Evolutionary conservation across 2,113 vertebrate species (phyloP).

Genomic region (Aegotheles bennettii): DNA sequence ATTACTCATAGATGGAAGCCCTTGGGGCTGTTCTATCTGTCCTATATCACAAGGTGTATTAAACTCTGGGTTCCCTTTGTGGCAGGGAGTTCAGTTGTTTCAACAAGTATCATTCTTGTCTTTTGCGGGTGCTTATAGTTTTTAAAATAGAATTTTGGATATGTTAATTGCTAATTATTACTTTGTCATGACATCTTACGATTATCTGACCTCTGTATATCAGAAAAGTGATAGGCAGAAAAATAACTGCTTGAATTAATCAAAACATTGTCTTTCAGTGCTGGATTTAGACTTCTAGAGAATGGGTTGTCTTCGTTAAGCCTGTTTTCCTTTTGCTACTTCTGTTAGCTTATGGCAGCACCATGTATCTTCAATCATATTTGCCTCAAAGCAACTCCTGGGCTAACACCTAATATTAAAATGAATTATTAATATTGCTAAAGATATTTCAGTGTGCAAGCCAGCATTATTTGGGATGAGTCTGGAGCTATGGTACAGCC

Average conservation of each 20-base stretch:
- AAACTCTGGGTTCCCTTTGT: not conserved
- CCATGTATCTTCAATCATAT: not conserved
- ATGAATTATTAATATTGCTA: conserved; percentile 6
- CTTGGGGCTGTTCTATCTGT: conserved; percentile 5
- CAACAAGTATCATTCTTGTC: not conserved
- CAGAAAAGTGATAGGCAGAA: not conserved
- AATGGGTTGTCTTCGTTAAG: not conserved
- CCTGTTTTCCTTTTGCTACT: not conserved
- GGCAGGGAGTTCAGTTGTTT: not conserved
- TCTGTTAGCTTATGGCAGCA: not conserved
- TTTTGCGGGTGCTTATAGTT: not conserved
- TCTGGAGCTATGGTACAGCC: not conserved
- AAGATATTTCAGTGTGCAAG: not conserved
- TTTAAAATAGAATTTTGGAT: not conserved
- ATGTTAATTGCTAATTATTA: not conserved
- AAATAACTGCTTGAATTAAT: not conserved
- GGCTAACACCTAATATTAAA: conserved; percentile 8
- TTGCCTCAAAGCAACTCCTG: conserved; percentile 3
- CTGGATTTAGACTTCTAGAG: not conserved
- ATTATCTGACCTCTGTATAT: not conserved
- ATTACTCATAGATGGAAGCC: not conserved
- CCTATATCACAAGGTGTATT: not conserved
- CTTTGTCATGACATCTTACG: not conserved
- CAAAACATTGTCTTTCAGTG: not conserved
- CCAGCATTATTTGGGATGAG: not conserved